Base-by-base conservation (phyloP, 2,888 invertebrate species). In the Nomada goodeniana region DNA sequence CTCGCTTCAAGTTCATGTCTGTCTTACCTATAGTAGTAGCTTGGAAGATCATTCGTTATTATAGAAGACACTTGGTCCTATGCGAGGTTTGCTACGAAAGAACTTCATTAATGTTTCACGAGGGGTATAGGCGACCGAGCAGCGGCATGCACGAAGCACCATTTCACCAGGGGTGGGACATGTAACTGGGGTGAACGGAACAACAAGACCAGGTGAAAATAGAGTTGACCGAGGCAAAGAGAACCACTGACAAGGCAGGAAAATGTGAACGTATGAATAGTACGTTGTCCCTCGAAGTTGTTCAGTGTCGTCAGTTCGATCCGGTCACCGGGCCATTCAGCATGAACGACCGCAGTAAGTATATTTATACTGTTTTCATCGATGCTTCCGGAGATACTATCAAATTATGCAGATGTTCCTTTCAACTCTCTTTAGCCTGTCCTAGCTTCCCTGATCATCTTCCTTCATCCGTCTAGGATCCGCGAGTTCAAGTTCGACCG, bases 231-330 rank as follows among this genome's bases (percentile, higher is more conserved):
- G 55, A 63, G 53, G 83, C 71, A 61, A 82, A 84, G 83, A 80
- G 89, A 84, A 86, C 83, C 81, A 84, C 88, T 85, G 87, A 81
- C 57, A 65, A 68, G 65, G 75, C 70, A 29, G 84, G 86, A 89
- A 90, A 91, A 91, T 87, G 88, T 84, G 85, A 87, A 87, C 87
- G 89, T 86, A 88, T 90, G 89, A 90, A 89, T 89, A 91, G 87
- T 87, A 84, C 86, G 90, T 90, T 92, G 90, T 92, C 90, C 91
- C 90, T 89, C 90, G 90, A 90, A 87, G 90, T 90, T 91, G 89
- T 89, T 90, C 90, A 88, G 91, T 92, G 92, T 92, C 92, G 91
- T 92, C 92, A 93, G 92, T 93, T 92, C 91, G 92, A 91, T 92
- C 90, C 91, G 92, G 92, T 92, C 92, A 93, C 89, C 93, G 91